Evolutionary conservation across 2,113 vertebrate species (phyloP), one percentile per base, ranked within the genome.

Genomic region (Tetrax tetrax): DNA sequence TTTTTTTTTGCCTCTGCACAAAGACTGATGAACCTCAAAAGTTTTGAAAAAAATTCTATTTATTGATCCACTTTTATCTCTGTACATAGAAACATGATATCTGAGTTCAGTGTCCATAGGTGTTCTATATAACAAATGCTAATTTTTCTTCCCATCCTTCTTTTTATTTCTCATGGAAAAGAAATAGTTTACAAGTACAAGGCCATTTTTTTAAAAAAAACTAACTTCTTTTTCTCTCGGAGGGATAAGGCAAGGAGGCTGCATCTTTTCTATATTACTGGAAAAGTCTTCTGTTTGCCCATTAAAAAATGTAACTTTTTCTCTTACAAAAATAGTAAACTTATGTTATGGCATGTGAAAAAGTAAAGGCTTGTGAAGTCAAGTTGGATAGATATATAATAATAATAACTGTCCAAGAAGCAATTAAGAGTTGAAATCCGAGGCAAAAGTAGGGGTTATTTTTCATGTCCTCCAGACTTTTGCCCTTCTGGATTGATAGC

Each of bases 191-290:
- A 66, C 8, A 88, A 60, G n/a, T 48, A 54, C 3, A 54, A 29
- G 41, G 5, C 8, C 11, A 10, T n/a, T 66, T 27, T 65, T 56
- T 31, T n/a, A 38, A 61, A n/a, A 53, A 12, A 84, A 35, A 31
- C 2, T 22, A 16, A 37, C 9, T 41, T 47, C 3, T 71, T 19
- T 77, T 63, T 91, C 12, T 41, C 24, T 68, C 7, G 53, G 10
- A 56, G 2, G 8, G 2, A 70, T 2, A 0, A 79, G 6, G 1
- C 2, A 1, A 83, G 22, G 3, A 75, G 3, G 1, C 11, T 79
- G 4, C 1, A 47, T 47, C 22, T 64, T 76, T 71, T 56, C 15
- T 51, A 31, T 24, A 3, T 6, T 79, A 21, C 5, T 31, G 18
- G 5, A 71, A 38, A 74, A 76, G 4, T 54, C 24, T 45, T 68